phyloP scores from a whole-genome alignment of 92 coral and sea anemone species.

The Zoanthus solanderi region DNA sequence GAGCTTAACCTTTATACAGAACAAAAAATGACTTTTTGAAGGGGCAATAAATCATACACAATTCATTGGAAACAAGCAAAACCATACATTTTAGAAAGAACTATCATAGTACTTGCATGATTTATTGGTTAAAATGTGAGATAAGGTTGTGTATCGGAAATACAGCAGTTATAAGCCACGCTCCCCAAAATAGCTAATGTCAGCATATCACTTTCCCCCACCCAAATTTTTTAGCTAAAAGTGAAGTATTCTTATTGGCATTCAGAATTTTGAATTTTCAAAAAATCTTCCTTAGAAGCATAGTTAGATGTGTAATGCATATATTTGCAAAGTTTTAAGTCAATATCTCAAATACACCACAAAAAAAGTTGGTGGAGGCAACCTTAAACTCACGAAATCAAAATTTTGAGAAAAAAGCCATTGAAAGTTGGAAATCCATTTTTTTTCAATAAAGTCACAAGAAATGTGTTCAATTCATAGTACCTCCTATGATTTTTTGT shows the following conservation, averaged over 20 bases:
- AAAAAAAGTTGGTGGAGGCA: slow-evolving; percentile 7
- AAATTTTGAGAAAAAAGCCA: slow-evolving; percentile 27
- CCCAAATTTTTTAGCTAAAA: slow-evolving; percentile 19
- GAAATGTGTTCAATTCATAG: neutral
- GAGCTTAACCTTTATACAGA: slow-evolving; percentile 20
- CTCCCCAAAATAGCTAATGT: slow-evolving; percentile 21
- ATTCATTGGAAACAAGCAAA: slow-evolving; percentile 7
- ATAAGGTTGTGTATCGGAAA: slow-evolving; percentile 12
- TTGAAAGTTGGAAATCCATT: slow-evolving; percentile 21
- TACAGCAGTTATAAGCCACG: slow-evolving; percentile 21
- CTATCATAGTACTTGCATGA: slow-evolving; percentile 20
- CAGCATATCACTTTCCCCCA: slow-evolving; percentile 23
- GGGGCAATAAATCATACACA: slow-evolving; percentile 20
- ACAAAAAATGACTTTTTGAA: slow-evolving; percentile 10
- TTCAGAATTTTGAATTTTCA: slow-evolving; percentile 25
- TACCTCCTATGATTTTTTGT: neutral
- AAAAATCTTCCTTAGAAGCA: slow-evolving; percentile 16
- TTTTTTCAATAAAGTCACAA: neutral
- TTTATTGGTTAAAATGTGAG: slow-evolving; percentile 16
- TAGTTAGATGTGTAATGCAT: slow-evolving; percentile 12
- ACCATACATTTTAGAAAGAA: slow-evolving; percentile 30
- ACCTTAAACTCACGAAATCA: slow-evolving; percentile 16
- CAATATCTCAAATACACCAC: slow-evolving; percentile 14
- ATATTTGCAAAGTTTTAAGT: slow-evolving; percentile 11
- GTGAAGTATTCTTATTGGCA: slow-evolving; percentile 14